phyloP scores from a whole-genome alignment of 2,113 vertebrate species.

The Oncorhynchus gorbuscha region DNA sequence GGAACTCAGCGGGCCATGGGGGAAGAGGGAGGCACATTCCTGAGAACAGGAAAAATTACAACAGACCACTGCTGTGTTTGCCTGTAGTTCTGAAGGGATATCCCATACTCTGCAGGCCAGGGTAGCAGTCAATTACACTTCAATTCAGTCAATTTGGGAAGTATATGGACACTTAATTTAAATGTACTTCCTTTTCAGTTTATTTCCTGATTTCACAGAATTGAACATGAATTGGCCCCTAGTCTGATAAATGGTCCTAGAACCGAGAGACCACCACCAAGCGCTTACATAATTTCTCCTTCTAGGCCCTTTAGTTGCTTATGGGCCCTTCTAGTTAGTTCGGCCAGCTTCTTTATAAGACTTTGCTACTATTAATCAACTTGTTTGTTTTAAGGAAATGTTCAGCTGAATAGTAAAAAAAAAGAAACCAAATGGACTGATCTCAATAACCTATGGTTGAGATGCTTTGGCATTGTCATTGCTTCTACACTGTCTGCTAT shows the following conservation, averaged over 20 bases:
- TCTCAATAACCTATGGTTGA: not conserved
- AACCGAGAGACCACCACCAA: not conserved
- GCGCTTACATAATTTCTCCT: not conserved
- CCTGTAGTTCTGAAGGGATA: slow-evolving; percentile 30
- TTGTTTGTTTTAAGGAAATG: not conserved
- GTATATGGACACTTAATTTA: no score
- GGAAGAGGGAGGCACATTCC: slow-evolving; percentile 76
- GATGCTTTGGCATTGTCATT: not conserved
- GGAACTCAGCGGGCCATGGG: slow-evolving; percentile 52
- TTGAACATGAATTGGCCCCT: no score
- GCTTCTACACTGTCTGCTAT: not conserved
- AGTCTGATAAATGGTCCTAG: not conserved
- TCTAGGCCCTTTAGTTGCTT: not conserved
- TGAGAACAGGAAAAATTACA: slow-evolving; percentile 65
- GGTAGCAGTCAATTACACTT: no score
- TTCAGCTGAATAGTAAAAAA: no score
- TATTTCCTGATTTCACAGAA: no score
- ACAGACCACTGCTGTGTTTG: slow-evolving; percentile 21
- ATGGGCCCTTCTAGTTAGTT: not conserved
- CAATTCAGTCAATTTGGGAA: no score
- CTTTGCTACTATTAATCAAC: no score
- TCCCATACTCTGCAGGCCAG: not conserved
- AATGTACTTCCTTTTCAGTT: no score
- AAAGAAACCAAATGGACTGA: not conserved
- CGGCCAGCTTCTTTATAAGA: not conserved